phyloP scores from a whole-genome alignment of 2,888 invertebrate species.

The Stictocephala bisonia region DNA sequence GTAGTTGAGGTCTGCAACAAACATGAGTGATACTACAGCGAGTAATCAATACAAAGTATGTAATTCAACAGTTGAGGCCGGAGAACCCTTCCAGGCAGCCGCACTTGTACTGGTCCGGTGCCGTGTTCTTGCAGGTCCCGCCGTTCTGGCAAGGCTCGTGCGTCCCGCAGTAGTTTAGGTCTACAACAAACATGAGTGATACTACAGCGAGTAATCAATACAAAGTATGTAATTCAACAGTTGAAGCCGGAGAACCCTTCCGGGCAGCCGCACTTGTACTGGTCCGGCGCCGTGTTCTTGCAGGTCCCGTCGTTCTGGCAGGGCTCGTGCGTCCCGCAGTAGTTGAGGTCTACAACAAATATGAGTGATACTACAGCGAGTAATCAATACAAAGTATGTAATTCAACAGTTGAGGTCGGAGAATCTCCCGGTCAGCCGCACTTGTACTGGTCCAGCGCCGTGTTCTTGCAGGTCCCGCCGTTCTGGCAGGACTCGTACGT shows the following conservation, averaged over 20 bases:
- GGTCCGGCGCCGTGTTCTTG: constrained; percentile 93
- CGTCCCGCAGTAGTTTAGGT: constrained; percentile 95
- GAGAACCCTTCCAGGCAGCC: constrained; percentile 93
- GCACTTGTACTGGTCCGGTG: constrained; percentile 92
- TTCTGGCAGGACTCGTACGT: too few species aligned
- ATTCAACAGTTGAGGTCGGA: too few species aligned
- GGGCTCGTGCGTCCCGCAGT: constrained; percentile 94
- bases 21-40: too few species aligned
- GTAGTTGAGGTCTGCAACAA: constrained; percentile 82
- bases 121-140: constrained; percentile 94
- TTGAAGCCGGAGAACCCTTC: constrained; percentile 92
- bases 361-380: too few species aligned
- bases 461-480: too few species aligned
- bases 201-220: too few species aligned
- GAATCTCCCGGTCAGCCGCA: too few species aligned
- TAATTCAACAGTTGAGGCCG: constrained; percentile 85
- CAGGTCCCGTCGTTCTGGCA: constrained; percentile 95
- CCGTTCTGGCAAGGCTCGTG: constrained; percentile 95
- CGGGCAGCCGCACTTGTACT: constrained; percentile 91
- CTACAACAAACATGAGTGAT: constrained; percentile 66
- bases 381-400: too few species aligned
- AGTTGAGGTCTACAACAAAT: constrained; percentile 86
- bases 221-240: too few species aligned
- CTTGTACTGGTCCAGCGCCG: too few species aligned
- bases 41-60: too few species aligned